Evolutionary conservation across 2,888 invertebrate genomes (phyloP).

Genomic region (Tetramorium bicarinatum): DNA sequence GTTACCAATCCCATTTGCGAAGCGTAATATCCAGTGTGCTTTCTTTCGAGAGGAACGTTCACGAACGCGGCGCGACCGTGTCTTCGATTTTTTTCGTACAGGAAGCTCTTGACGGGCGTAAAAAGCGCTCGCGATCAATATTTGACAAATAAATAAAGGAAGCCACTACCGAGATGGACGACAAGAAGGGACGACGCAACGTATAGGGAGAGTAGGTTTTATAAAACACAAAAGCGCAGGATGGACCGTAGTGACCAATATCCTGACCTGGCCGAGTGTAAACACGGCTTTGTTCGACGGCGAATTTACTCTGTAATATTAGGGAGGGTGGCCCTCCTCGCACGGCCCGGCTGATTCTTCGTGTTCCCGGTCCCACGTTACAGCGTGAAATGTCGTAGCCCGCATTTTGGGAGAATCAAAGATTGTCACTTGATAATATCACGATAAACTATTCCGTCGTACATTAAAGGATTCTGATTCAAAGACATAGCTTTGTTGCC

Average conservation of each 20-base stretch:
- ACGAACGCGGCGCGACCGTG: background rate
- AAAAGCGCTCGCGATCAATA: constrained; percentile 75
- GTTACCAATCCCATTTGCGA: constrained; percentile 49
- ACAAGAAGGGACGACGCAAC: constrained; percentile 37
- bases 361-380: constrained; percentile 66
- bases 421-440: constrained; percentile 13
- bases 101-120: constrained; percentile 45
- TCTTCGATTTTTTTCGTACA: constrained; percentile 56
- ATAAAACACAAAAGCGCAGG: constrained; percentile 79
- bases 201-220: constrained; percentile 72
- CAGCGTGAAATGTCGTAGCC: constrained; percentile 54
- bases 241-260: constrained; percentile 82
- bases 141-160: constrained; percentile 82
- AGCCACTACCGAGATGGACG: constrained; percentile 65
- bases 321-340: constrained; percentile 71
- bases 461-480: background rate
- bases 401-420: constrained; percentile 27
- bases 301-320: constrained; percentile 78
- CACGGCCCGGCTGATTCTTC: constrained; percentile 63
- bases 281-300: constrained; percentile 80
- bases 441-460: constrained; percentile 50
- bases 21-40: constrained; percentile 38
- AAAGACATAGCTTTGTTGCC: background rate
- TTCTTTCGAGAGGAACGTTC: constrained; percentile 23
- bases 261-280: constrained; percentile 81